phyloP scores from a whole-genome alignment of 2,113 vertebrate genomes.

The Serinus canaria region DNA sequence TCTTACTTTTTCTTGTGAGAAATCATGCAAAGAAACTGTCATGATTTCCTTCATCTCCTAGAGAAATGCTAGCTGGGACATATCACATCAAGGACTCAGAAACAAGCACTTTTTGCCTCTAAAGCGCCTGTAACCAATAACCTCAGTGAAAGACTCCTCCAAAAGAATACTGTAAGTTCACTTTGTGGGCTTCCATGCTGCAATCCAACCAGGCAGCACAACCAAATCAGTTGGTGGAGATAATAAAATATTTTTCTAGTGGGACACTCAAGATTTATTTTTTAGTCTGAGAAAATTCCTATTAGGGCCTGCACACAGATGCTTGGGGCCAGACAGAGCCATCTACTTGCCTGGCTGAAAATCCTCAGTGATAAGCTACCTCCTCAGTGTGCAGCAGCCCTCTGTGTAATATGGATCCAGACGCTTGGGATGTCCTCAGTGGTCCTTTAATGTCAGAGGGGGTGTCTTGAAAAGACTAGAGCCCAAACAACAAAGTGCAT shows the following conservation, averaged over 20 bases:
- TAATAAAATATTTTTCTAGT: not conserved
- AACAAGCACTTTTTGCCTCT: not conserved
- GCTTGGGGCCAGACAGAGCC: not conserved
- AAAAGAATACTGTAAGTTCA: not conserved
- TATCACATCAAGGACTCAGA: not conserved
- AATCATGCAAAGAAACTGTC: not conserved
- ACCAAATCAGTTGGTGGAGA: not conserved
- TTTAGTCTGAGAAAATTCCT: not conserved
- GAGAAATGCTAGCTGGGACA: not conserved
- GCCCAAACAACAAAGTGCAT: not conserved
- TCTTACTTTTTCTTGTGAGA: not conserved
- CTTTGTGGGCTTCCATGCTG: not conserved
- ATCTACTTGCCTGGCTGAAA: not conserved
- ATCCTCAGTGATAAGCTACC: not conserved
- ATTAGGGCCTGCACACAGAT: not conserved
- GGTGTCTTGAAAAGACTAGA: not conserved
- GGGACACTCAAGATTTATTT: not conserved
- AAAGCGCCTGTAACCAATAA: not conserved
- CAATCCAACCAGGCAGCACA: not conserved
- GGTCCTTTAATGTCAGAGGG: not conserved
- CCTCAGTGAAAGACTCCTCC: not conserved
- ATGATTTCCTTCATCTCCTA: not conserved
- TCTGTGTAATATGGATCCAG: rapidly evolving
- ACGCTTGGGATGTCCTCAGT: not conserved
- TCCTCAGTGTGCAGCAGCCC: not conserved